Percentiles rank a stretch among this genome's conserved stretches.
Evolutionary conservation across 2,797 vertebrate genomes (phyloP).

Genomic region (Acestrorhynchus altus): DNA sequence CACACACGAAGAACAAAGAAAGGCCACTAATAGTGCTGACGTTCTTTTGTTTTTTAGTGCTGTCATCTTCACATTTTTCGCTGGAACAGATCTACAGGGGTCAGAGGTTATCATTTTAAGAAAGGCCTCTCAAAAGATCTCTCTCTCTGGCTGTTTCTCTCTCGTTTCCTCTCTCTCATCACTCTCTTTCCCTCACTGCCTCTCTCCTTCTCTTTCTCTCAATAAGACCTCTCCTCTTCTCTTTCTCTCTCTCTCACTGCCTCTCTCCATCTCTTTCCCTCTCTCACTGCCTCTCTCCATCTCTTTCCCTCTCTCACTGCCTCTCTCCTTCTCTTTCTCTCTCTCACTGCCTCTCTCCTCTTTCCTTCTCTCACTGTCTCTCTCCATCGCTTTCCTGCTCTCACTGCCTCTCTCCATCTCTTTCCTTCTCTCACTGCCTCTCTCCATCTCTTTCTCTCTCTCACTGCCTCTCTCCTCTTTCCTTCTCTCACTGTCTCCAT

Average conservation of each 20-base stretch:
- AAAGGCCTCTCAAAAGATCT: neutral
- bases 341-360: too few relatives aligned
- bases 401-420: too few relatives aligned
- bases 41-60: slow-evolving; percentile 26
- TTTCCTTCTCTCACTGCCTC: too few relatives aligned
- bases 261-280: neutral
- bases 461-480: too few relatives aligned
- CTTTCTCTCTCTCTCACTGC: neutral
- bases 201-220: neutral
- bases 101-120: slow-evolving; percentile 26
- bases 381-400: too few relatives aligned
- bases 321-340: too few relatives aligned
- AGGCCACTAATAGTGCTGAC: slow-evolving; percentile 12
- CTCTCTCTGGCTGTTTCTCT: neutral
- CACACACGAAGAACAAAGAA: slow-evolving; percentile 11
- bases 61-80: slow-evolving; percentile 20
- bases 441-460: too few relatives aligned
- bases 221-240: too few relatives aligned
- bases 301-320: too few relatives aligned
- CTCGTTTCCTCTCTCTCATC: neutral
- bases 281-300: too few relatives aligned
- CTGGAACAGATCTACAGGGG: neutral
- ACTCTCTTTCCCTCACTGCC: neutral
- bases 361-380: too few relatives aligned
- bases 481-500: too few relatives aligned